phyloP scores from a whole-genome alignment of 2,888 invertebrate genomes.

The Ichneumoninae sp. region DNA sequence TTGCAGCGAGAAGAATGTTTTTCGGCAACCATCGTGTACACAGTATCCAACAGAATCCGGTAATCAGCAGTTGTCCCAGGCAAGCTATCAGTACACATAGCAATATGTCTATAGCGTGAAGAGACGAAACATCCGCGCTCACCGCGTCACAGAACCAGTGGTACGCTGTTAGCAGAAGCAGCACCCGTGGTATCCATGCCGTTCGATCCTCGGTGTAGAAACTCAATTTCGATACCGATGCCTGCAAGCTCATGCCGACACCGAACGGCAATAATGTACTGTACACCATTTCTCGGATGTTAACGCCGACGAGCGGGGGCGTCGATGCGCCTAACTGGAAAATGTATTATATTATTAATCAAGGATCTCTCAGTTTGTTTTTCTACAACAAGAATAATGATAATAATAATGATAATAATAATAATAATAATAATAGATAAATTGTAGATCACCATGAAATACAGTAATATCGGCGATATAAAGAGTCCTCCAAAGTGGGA shows the following conservation, averaged over 20 bases:
- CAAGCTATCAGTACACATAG: slow-evolving; percentile 82
- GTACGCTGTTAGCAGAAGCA: slow-evolving; percentile 80
- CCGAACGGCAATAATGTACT: slow-evolving; percentile 80
- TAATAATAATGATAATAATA: background rate
- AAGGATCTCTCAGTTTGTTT: background rate
- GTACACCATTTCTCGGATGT: slow-evolving; percentile 79
- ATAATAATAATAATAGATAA: background rate
- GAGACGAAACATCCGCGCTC: slow-evolving; percentile 79
- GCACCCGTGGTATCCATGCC: slow-evolving; percentile 77
- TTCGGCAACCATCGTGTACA: slow-evolving; percentile 81
- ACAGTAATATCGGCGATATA: slow-evolving; percentile 80
- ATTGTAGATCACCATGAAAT: slow-evolving; percentile 78
- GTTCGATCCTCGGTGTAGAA: slow-evolving; percentile 71
- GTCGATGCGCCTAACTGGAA: slow-evolving; percentile 80
- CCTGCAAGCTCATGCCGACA: slow-evolving; percentile 77
- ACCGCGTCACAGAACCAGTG: slow-evolving; percentile 83
- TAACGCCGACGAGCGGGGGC: slow-evolving; percentile 80
- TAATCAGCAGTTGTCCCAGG: slow-evolving; percentile 79
- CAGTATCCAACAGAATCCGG: slow-evolving; percentile 80
- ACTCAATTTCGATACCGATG: slow-evolving; percentile 66
- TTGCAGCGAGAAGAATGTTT: slow-evolving; percentile 77
- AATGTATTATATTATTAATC: slow-evolving; percentile 19
- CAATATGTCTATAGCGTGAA: slow-evolving; percentile 80
- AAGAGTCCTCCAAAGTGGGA: slow-evolving; percentile 81
- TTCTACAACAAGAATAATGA: background rate